A percentile compares a stretch with the other conserved stretches of the same genome.
Conservation (phyloP, 2,797 vertebrate genomes). For the Chloroceryle inda region DNA sequence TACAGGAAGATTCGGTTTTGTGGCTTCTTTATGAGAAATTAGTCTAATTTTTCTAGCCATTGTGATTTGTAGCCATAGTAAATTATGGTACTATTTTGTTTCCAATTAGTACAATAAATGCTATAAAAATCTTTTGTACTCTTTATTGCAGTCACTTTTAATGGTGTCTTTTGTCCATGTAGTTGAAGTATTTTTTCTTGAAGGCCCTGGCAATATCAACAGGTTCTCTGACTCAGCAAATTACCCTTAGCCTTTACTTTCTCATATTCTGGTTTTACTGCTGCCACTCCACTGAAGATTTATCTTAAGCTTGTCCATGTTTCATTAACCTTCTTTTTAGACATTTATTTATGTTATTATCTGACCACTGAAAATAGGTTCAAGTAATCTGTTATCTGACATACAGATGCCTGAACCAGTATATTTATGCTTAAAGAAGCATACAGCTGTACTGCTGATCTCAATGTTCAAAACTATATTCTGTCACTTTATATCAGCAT, state of each 20-base stretch:
- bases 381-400: neutral
- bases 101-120: neutral
- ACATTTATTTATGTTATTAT: neutral
- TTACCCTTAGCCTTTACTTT: neutral
- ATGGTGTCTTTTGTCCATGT: neutral
- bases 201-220: neutral
- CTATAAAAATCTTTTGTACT: neutral
- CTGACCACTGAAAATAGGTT: neutral
- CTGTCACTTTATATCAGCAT: neutral
- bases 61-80: neutral
- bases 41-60: neutral
- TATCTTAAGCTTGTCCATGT: neutral
- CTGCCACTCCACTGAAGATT: neutral
- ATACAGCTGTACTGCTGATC: neutral
- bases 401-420: neutral
- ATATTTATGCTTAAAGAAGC: neutral
- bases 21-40: neutral
- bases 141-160: neutral
- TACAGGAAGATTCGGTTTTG: neutral
- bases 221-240: neutral
- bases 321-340: neutral
- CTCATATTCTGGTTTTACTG: neutral
- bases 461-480: neutral
- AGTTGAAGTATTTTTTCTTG: neutral
- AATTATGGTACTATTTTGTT: neutral